phyloP scores from a whole-genome alignment of 2,797 vertebrate species.

The Geotrypetes seraphini region DNA sequence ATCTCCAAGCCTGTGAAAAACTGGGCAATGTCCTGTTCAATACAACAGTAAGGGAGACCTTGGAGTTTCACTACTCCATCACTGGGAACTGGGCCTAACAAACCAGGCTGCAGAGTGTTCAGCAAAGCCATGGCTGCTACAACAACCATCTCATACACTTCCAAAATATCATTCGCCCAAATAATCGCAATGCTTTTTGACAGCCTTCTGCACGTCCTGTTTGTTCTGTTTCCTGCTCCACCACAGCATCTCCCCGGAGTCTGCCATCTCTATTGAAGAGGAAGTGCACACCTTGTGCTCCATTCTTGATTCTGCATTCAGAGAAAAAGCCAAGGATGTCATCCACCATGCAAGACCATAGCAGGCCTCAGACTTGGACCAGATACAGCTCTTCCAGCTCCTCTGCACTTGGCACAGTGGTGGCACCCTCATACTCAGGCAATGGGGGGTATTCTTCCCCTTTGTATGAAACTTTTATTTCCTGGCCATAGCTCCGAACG shows the following conservation, averaged over 20 bases:
- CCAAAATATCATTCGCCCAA: conserved; percentile 51
- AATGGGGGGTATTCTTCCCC: conserved; percentile 58
- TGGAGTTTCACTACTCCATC: conserved; percentile 67
- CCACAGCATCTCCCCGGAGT: conserved; percentile 72
- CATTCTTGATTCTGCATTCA: conserved; percentile 73
- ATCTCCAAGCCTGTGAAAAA: conserved; percentile 84
- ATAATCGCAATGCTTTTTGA: conserved; percentile 66
- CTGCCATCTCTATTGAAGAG: conserved; percentile 63
- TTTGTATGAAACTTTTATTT: conserved; percentile 34
- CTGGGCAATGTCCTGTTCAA: conserved; percentile 55
- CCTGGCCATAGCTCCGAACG: no score
- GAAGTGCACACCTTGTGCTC: conserved; percentile 76
- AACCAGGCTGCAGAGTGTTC: conserved; percentile 42
- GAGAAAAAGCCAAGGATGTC: conserved; percentile 82
- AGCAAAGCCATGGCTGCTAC: conserved; percentile 69
- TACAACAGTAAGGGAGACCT: conserved; percentile 77
- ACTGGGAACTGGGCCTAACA: conserved; percentile 14
- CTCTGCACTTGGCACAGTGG: conserved; percentile 1
- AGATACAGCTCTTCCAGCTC: conserved; percentile 62
- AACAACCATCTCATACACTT: conserved; percentile 84
- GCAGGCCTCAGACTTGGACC: conserved; percentile 74
- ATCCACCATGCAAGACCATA: conserved; percentile 71
- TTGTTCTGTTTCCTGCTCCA: conserved; percentile 83
- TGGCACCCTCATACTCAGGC: conserved; percentile 43
- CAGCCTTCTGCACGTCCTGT: conserved; percentile 79